These are phyloP conservation scores for Brachypteracias leptosomus DNA, from an alignment of 2,113 vertebrate species.

Conservation along the genomic window DNA sequence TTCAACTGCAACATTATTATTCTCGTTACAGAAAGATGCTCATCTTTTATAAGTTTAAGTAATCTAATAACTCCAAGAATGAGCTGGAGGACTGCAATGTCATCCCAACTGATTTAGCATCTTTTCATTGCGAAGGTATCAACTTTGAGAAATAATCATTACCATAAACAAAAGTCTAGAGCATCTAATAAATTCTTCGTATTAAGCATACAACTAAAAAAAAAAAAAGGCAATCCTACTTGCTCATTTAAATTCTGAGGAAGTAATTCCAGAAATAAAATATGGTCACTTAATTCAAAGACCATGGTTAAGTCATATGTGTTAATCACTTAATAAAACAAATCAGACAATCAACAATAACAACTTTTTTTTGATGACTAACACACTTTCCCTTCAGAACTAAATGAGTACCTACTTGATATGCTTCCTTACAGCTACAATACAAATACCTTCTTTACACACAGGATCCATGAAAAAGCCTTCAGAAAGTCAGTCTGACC, in stretches of 20 bases:
- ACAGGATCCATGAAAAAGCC: background rate
- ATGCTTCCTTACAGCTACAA: background rate
- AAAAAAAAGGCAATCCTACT: background rate
- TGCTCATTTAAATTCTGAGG: background rate
- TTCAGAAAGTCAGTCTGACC: background rate
- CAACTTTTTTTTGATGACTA: background rate
- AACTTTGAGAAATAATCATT: background rate
- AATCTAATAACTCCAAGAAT: background rate
- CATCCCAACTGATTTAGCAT: background rate
- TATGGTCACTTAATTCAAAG: background rate
- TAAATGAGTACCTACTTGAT: background rate
- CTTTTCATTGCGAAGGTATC: background rate
- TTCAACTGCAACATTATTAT: background rate
- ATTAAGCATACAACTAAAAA: background rate
- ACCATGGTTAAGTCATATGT: background rate
- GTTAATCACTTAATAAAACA: background rate
- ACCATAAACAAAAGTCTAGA: background rate
- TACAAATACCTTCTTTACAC: slow-evolving; percentile 17
- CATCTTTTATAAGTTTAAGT: background rate
- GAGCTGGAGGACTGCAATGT: background rate
- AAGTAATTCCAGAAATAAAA: background rate
- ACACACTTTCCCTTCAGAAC: background rate
- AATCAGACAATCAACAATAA: background rate
- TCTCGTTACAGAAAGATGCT: background rate
- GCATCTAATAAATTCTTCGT: background rate